phyloP scores from a whole-genome alignment of 1,140 invertebrate species.

The Myzus persicae region DNA sequence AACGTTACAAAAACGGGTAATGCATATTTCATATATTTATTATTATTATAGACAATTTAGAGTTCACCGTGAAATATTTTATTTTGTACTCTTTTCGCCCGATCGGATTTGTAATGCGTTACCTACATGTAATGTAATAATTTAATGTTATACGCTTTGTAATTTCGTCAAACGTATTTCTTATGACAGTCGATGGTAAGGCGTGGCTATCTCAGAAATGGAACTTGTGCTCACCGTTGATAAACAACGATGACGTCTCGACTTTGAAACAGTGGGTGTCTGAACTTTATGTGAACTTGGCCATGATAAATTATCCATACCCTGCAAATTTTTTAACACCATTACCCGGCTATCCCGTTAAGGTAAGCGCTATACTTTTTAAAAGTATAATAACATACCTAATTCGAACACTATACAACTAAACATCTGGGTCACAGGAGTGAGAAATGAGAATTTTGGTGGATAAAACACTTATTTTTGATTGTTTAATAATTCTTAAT shows the following conservation, averaged over 20 bases:
- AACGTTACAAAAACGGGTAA: slow-evolving; percentile 68
- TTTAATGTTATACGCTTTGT: not conserved
- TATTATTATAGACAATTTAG: not conserved
- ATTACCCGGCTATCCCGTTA: slow-evolving; percentile 85
- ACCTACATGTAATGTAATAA: not conserved
- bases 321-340: slow-evolving; percentile 80
- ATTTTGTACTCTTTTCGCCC: not conserved
- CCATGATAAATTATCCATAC: slow-evolving; percentile 96
- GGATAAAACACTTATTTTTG: not conserved
- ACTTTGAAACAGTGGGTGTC: slow-evolving; percentile 71
- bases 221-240: slow-evolving; percentile 76
- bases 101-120: not conserved
- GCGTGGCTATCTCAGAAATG: slow-evolving; percentile 76
- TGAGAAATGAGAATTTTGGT: not conserved
- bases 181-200: slow-evolving; percentile 69
- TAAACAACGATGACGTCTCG: slow-evolving; percentile 68
- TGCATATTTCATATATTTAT: not conserved
- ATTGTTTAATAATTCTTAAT: no score
- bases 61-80: not conserved
- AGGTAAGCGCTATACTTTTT: slow-evolving; percentile 65
- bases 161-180: not conserved
- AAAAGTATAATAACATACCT: not conserved
- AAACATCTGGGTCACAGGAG: no score
- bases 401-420: not conserved
- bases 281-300: slow-evolving; percentile 78